Evolutionary conservation across 2,888 invertebrate genomes (phyloP), one percentile per base, ranked within the genome.

Genomic region (Vesta saturnalis): DNA sequence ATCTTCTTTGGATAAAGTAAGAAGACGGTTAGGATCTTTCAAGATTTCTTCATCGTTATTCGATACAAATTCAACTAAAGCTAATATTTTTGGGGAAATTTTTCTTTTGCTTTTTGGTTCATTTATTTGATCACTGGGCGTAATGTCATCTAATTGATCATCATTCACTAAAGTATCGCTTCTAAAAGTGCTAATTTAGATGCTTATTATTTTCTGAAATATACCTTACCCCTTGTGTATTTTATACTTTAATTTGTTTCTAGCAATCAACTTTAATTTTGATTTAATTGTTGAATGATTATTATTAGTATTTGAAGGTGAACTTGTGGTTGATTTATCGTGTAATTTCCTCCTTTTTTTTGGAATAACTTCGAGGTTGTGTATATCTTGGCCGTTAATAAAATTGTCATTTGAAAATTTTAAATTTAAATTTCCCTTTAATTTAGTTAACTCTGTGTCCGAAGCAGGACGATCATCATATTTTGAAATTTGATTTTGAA

Each of bases 1-100:
- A 49, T 75, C 72, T n/a, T 58, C 54, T n/a, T 62, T 64, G 10
- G 76, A 73, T 14, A 75, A 60, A 1, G 52, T 61, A 14, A 74
- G 15, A 8, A 72, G 22, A 22, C 70, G 68, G 21, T 62, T 12
- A 3, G 15, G 22, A 21, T 54, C 2, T 21, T 56, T 14, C 15
- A 15, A 4, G 12, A 15, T 6, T 14, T 22, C 19, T 10, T 61
- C 35, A 6, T 67, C 3, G 3, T 19, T 65, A 35, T 67, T 35
- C 1, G 70, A 55, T 14, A 75, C 61, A 1, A 59, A 66, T 6
- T 69, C 55, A 57, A 74, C 62, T 47, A 75, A 43, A 14, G 70
- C 55, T 3, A 72, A 23, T 14, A 75, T 63, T 57, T 72, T 64
- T 5, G 75, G 74, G 1, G 74, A 70, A 8, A 71, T 39, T 16